Evolutionary conservation across 2,113 vertebrate species (phyloP), one percentile per base, ranked within the genome.

Genomic region (Oplegnathus fasciatus): DNA sequence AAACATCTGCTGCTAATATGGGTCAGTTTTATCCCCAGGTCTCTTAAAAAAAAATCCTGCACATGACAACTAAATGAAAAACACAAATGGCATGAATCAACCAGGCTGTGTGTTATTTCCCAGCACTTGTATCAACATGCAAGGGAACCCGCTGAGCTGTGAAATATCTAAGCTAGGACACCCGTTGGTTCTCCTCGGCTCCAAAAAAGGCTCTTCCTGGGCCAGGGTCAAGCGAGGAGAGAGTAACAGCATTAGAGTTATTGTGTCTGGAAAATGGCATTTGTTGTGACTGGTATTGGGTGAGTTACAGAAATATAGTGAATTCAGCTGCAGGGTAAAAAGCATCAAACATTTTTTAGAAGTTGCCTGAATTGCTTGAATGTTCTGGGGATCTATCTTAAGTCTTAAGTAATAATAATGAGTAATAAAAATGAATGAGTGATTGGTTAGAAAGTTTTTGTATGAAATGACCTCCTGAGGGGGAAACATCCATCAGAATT

Each of bases 1-100:
- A 89, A 93, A 91, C 92, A 93, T 93, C 92, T 93, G 92, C 89
- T 86, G 91, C 89, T 90, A 89, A 93, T 90, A 79, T 65, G 86
- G 92, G 86, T 91, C 81, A 90, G 70, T 84, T 88, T 89, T 71
- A 85, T 87, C 78, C 73, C 22, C 78, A 4, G 58, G 48, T 79
- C 61, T 58, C 40, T 67, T 17, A 46, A 72, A 22, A 32, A 64
- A 30, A 62, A 78, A 24, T 24, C 46, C 55, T 30, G 32, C 80
- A 66, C 86, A 84, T 84, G 83, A 91, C 81, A 67, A 67, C 70
- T 46, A 64, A 86, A 87, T 71, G 85, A 82, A 89, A 92, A 91
- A 92, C 87, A 90, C 80, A 86, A 91, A 87, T 72, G 83, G 74
- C 68, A 88, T 71, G 90, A 90, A 87, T 90, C 87, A 85, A 73